Base-by-base conservation (phyloP, 2,888 invertebrate genomes). In the Eilema griseolum region DNA sequence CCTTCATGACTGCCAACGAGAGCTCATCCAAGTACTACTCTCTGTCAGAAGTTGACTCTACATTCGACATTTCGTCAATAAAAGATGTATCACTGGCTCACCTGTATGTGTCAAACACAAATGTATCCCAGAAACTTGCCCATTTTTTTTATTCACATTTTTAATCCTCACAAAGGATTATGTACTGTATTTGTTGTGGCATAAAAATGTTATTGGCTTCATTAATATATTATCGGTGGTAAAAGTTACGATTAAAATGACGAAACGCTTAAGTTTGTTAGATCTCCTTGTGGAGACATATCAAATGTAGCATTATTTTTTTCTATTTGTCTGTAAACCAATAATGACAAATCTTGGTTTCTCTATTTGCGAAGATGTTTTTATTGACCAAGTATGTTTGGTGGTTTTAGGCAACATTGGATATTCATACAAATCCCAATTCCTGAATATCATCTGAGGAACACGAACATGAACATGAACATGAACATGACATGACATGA, bases 11-110 rank as follows among this genome's bases (percentile, higher is more conserved):
- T 4, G 95, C 95, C 24, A 93, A 94, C 78, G 95, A 95, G 70
- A 90, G 87, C 82, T 86, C 89, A 66, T 93, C 95, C 56, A 95
- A 95, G 78, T 95, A 92, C 84, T 95, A 90, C 82, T 95, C 95
- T 77, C 82, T 95, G 73, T 91, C 94, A 76, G 95, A 93, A 85
- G 92, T 87, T 12, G 93, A 95, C 75, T 91, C 94, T 52, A 88
- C 90, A 37, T 93, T 93, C 74, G 92, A 90, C 74, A 90, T 91
- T 71, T 86, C 91, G 37, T 89, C 92, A 26, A 88, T 91, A 63
- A 93, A 93, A 82, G 92, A 93, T 77, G 89, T 87, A 3, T 87
- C 91, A 3, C 73, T 90, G 72, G 81, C 86, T 14, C n/a, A n/a
- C n/a, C n/a, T n/a, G n/a, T n/a, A n/a, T n/a, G n/a, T n/a, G n/a